These are phyloP conservation scores for Ctenopoma kingsleyae DNA, from an alignment of 2,797 vertebrate species.

Conservation along the genomic window DNA sequence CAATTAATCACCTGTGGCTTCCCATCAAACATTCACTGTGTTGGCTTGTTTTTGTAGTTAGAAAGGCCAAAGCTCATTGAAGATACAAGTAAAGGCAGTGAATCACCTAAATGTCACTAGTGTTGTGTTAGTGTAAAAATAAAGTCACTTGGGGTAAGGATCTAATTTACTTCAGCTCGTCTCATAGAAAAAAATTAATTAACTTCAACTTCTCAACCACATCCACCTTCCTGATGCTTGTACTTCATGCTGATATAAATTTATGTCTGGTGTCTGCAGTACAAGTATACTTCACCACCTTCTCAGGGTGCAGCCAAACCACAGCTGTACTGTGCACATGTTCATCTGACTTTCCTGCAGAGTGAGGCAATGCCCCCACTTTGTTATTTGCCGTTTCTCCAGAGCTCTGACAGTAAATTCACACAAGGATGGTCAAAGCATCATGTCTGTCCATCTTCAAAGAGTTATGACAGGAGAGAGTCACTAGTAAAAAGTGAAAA, in stretches of 20 bases:
- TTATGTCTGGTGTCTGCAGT: conserved; percentile 32
- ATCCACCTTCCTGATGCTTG: not conserved
- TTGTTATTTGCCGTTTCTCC: conserved; percentile 47
- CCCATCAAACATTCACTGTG: conserved; percentile 41
- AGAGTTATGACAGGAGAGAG: conserved; percentile 62
- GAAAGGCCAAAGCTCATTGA: conserved; percentile 25
- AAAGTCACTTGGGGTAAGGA: conserved; percentile 14
- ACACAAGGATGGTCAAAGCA: conserved; percentile 35
- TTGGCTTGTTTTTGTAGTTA: conserved; percentile 35
- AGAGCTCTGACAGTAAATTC: conserved; percentile 56
- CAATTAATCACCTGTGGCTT: conserved; percentile 73
- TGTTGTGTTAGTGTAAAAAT: conserved; percentile 14
- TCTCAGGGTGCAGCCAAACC: conserved; percentile 45
- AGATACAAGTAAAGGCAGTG: conserved; percentile 3
- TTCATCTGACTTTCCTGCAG: conserved; percentile 36
- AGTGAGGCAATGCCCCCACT: conserved; percentile 27
- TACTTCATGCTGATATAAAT: conserved; percentile 19
- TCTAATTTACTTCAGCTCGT: conserved; percentile 7
- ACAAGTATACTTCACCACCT: conserved; percentile 25
- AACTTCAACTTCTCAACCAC: not conserved
- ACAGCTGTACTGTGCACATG: conserved; percentile 55
- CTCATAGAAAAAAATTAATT: conserved; percentile 5
- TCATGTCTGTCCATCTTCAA: conserved; percentile 46
- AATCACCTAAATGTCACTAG: not conserved
- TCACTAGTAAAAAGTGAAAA: conserved; percentile 52